phyloP scores from a whole-genome alignment of 1,140 invertebrate species.

The Orius laevigatus region DNA sequence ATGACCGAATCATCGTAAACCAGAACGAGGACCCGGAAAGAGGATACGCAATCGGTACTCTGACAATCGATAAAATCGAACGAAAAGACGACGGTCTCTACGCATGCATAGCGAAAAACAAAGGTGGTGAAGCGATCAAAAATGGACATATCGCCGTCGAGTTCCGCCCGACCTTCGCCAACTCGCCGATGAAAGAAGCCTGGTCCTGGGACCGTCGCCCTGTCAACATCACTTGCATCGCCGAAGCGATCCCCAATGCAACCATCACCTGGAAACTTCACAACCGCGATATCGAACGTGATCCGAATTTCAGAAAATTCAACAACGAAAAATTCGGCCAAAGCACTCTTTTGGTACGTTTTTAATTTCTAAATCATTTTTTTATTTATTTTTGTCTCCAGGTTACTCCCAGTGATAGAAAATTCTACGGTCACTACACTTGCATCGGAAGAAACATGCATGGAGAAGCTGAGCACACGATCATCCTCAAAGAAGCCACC shows the following conservation, averaged over 20 bases:
- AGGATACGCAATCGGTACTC: conserved; percentile 41
- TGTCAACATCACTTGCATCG: conserved; percentile 75
- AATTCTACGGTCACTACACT: conserved; percentile 59
- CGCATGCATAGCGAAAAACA: conserved; percentile 67
- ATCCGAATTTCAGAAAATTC: conserved; percentile 35
- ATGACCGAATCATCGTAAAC: conserved; percentile 39
- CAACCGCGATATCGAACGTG: conserved; percentile 25
- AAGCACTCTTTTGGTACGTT: conserved; percentile 39
- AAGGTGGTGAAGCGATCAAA: conserved; percentile 49
- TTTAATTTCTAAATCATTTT: conserved; percentile 1
- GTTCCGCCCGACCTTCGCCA: conserved; percentile 55
- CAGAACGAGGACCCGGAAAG: conserved; percentile 35
- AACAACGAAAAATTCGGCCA: conserved; percentile 42
- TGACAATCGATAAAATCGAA: conserved; percentile 41
- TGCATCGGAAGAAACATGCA: conserved; percentile 65
- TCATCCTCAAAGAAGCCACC: conserved; percentile 55
- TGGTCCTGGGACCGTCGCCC: conserved; percentile 66
- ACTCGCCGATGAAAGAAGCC: conserved; percentile 43
- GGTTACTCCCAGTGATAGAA: conserved; percentile 41
- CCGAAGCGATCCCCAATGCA: conserved; percentile 79
- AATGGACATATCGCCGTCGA: conserved; percentile 73
- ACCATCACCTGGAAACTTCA: conserved; percentile 66
- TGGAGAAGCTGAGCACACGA: conserved; percentile 44
- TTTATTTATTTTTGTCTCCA: conserved; percentile 15
- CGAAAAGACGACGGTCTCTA: conserved; percentile 74